Evolutionary conservation across 2,888 invertebrate genomes (phyloP), one percentile per base, ranked within the genome.

Genomic region (Rotaria magnacalcarata): DNA sequence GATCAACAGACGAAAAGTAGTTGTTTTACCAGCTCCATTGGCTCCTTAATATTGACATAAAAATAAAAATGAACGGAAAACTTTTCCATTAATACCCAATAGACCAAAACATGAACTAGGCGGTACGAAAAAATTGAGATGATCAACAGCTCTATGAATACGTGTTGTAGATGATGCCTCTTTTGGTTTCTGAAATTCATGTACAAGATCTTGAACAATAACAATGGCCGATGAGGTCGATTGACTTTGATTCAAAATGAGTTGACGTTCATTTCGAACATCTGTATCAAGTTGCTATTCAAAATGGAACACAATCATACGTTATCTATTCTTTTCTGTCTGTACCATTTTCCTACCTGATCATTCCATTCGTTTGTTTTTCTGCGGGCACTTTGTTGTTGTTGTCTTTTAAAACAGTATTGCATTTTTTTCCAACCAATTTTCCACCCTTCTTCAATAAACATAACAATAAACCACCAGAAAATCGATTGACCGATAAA

Each of bases 21-120:
- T 91, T 41, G 92, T 91, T 88, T 92, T 92, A 7, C 92, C 92
- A 41, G 92, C 92, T 41, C 92, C 92, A 88, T 92, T 92, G 7
- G 90, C 89, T 54, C 92, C 92, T 75, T 91, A 60, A 60, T 11
- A 67, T 34, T 27, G 10, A 34, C 88, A 34, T 91, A 88, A 27
- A 91, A 91, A 88, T 91, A 91, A 88, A 91, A 91, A 90, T 90
- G 88, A 85, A 74, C 6, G 14, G 41, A 41, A 19, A 74, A 41
- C 3, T 24, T 1, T 7, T 34, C 16, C 27, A 6, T 34, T 11
- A 19, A 10, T 60, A 86, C 86, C 95, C 80, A 96, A 92, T 10
- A 96, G 92, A 0, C 95, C 95, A 89, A 95, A 95, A 90, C 96
- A 96, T 92, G 94, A 93, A 0, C 92, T 92, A 80, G 89, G 88